Conservation (phyloP, 2,113 vertebrate species). For the Anthoscopus minutus region DNA sequence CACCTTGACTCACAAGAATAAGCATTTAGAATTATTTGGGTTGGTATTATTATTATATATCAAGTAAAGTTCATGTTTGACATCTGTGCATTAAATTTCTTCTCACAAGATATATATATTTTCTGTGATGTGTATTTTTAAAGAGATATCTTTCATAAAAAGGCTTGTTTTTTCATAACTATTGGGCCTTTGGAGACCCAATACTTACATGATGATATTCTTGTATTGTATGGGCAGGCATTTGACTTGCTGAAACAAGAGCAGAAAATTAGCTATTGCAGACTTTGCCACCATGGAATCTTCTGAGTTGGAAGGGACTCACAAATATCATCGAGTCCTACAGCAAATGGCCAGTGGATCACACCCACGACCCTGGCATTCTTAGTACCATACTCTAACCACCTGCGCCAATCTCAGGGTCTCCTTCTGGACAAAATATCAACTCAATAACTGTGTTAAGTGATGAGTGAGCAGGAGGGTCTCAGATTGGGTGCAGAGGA, state of each 20-base stretch:
- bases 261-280: neutral
- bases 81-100: neutral
- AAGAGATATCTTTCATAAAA: neutral
- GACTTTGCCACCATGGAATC: neutral
- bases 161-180: neutral
- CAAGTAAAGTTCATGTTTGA: neutral
- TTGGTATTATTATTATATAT: neutral
- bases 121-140: neutral
- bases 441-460: neutral
- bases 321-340: neutral
- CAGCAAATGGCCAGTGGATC: neutral
- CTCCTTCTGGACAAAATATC: neutral
- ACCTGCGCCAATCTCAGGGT: neutral
- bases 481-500: too few relatives aligned
- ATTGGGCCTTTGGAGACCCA: neutral
- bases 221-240: neutral
- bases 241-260: neutral
- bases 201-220: neutral
- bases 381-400: neutral
- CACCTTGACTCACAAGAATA: neutral
- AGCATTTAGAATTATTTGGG: neutral
- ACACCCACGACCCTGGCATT: neutral
- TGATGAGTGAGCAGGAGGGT: neutral
- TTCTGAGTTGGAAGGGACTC: neutral
- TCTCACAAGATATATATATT: neutral